Conservation (phyloP, 1,140 invertebrate genomes). For the Aethina tumida region DNA sequence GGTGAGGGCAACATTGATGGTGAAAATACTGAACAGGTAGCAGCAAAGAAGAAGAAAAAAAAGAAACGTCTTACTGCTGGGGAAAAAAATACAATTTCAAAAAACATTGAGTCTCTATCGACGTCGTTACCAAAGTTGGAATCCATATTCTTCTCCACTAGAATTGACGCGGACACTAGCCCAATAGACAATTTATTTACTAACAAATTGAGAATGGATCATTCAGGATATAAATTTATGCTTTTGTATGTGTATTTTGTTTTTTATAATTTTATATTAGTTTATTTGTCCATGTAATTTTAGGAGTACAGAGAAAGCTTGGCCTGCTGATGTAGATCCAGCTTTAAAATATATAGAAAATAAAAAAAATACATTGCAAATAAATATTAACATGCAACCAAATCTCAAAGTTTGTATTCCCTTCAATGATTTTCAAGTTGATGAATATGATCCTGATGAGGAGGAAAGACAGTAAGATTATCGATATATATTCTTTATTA, state of each 20-base stretch:
- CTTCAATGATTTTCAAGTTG: constrained; percentile 41
- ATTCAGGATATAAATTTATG: constrained; percentile 18
- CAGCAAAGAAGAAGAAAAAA: constrained; percentile 30
- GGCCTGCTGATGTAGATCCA: constrained; percentile 9
- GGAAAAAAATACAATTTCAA: constrained; percentile 15
- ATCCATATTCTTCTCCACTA: constrained; percentile 17
- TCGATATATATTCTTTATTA: background rate
- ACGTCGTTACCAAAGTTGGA: constrained; percentile 18
- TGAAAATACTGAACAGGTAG: constrained; percentile 24
- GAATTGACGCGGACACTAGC: constrained; percentile 15
- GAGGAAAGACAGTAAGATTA: constrained; percentile 32
- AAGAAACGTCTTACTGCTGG: constrained; percentile 13
- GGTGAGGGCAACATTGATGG: constrained; percentile 36
- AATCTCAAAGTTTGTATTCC: constrained; percentile 17
- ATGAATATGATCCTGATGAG: constrained; percentile 43
- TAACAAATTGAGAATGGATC: constrained; percentile 18
- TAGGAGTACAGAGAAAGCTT: constrained; percentile 15
- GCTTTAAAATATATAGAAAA: constrained; percentile 8
- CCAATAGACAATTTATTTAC: constrained; percentile 23
- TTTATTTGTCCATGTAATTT: no score
- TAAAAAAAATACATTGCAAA: constrained; percentile 9
- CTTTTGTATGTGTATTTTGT: constrained; percentile 20
- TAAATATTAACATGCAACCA: constrained; percentile 3
- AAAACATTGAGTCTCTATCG: constrained; percentile 12
- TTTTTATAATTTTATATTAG: constrained; percentile 6